These are phyloP conservation scores for Brachionus plicatilis DNA, from an alignment of 1,140 invertebrate genomes.

Conservation along the genomic window DNA sequence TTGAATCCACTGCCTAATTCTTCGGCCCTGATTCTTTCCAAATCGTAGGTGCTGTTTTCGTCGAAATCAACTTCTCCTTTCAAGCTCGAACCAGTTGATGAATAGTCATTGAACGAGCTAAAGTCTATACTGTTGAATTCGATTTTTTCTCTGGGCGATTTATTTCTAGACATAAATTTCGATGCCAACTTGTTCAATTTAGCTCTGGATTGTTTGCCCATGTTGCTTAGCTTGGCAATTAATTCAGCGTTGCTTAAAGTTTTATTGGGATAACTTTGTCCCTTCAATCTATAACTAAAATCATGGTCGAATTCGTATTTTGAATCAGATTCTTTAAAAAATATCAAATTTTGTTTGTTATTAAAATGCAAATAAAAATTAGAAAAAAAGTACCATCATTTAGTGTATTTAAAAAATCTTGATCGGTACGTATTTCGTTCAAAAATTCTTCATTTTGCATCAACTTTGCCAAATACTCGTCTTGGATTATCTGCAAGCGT, in stretches of 20 bases:
- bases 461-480: slow-evolving; percentile 34
- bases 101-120: background rate
- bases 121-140: slow-evolving; percentile 12
- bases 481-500: slow-evolving; percentile 19
- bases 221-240: background rate
- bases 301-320: background rate
- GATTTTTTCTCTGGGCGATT: background rate
- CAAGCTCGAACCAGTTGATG: background rate
- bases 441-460: slow-evolving; percentile 35
- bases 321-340: background rate
- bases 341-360: background rate
- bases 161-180: slow-evolving; percentile 16
- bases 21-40: background rate
- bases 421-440: slow-evolving; percentile 9
- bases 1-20: background rate
- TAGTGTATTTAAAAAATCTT: slow-evolving; percentile 24
- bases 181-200: slow-evolving; percentile 27
- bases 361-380: background rate
- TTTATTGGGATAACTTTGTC: background rate
- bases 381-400: background rate
- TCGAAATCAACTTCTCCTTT: background rate
- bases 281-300: background rate
- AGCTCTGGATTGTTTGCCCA: background rate
- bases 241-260: slow-evolving; percentile 28
- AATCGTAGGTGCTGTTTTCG: background rate